Evolutionary conservation across 1,140 invertebrate species (phyloP).

Genomic region (Anastatus disparis): DNA sequence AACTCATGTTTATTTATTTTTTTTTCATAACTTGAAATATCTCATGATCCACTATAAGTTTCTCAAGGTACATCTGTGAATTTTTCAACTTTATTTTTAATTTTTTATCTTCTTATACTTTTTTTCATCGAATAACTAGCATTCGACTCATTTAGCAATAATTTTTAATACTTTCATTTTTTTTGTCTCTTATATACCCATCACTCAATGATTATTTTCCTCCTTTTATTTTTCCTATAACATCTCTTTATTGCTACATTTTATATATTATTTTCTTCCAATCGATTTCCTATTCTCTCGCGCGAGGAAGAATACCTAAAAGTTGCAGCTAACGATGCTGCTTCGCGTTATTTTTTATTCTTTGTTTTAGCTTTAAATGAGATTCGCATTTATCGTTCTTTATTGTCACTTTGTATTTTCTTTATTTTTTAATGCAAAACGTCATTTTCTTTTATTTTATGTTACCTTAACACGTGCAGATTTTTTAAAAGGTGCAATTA

Average conservation of each 20-base stretch:
- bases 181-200: too few relatives aligned
- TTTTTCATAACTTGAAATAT: background rate
- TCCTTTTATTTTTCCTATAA: background rate
- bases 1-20: background rate
- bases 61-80: background rate
- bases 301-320: constrained; percentile 53
- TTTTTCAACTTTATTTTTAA: too few relatives aligned
- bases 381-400: background rate
- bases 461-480: constrained; percentile 39
- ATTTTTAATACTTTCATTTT: too few relatives aligned
- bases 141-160: background rate
- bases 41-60: background rate
- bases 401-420: background rate
- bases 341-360: too few relatives aligned
- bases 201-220: background rate
- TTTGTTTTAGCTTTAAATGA: background rate
- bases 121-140: background rate
- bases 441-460: constrained; percentile 33
- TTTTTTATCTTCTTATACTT: too few relatives aligned
- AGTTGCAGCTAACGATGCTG: constrained; percentile 57
- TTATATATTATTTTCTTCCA: constrained; percentile 16
- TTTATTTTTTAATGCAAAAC: constrained; percentile 32
- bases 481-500: constrained; percentile 45
- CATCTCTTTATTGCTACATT: constrained; percentile 28
- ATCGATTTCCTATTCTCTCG: constrained; percentile 12